Conservation (phyloP, 2,888 invertebrate species). For the Lapara coniferarum region DNA sequence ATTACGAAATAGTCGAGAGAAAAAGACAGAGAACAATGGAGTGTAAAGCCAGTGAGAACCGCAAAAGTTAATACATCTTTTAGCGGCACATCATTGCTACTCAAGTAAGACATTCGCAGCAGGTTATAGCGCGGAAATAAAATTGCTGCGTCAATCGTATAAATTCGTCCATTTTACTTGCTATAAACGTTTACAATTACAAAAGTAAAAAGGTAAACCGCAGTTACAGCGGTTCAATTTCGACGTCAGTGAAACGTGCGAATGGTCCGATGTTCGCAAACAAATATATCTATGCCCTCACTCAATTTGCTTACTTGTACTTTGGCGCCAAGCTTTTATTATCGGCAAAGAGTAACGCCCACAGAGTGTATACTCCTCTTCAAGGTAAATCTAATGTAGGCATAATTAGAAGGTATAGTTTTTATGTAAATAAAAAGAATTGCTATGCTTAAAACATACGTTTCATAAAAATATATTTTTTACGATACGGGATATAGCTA, state of each 20-base stretch:
- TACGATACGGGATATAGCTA: neutral
- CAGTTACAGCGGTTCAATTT: constrained; percentile 50
- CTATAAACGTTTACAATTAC: constrained; percentile 32
- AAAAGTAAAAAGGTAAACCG: constrained; percentile 45
- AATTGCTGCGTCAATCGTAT: constrained; percentile 42
- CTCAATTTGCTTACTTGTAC: constrained; percentile 63
- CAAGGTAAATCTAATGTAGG: neutral
- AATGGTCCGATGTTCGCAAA: constrained; percentile 62
- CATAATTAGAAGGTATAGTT: no score
- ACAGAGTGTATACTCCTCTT: constrained; percentile 27
- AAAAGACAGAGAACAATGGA: constrained; percentile 8
- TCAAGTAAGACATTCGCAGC: constrained; percentile 38
- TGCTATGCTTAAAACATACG: no score
- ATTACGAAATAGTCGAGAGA: neutral
- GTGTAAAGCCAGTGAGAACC: constrained; percentile 29
- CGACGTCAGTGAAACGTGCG: constrained; percentile 52
- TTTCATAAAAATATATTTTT: no score
- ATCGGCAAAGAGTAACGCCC: constrained; percentile 49
- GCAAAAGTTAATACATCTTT: constrained; percentile 38
- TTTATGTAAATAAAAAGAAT: no score
- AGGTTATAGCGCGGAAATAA: constrained; percentile 44
- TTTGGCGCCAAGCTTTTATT: constrained; percentile 67
- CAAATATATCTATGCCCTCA: constrained; percentile 64
- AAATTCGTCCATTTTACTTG: constrained; percentile 36
- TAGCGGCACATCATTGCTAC: constrained; percentile 34